Evolutionary conservation across 2,888 invertebrate genomes (phyloP), one percentile per base, ranked within the genome.

Genomic region (Xylota segnis): DNA sequence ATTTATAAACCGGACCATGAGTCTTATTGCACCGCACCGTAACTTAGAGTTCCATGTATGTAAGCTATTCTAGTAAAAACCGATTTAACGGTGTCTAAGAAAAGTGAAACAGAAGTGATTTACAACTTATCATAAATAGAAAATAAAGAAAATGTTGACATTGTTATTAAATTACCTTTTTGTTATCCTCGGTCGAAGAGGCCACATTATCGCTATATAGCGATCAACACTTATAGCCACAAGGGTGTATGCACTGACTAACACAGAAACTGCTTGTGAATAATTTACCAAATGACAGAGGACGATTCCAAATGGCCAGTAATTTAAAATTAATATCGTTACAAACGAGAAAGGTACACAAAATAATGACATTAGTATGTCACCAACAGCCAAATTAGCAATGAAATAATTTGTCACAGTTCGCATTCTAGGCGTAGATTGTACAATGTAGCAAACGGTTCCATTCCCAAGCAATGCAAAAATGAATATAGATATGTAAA

Each of bases 391-490:
- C 87, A 98, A 93, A 91, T 97, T 97, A 90, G 96, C 96, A 90
- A 98, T 97, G 91, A 98, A 98, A 92, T 95, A 97, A 92, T 98
- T 98, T 50, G 98, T 98, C 3, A 98, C 97, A 0, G 97, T 98
- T 89, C 96, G 94, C 97, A 98, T 98, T 45, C 96, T 94, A 0
- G 96, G 96, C 12, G 96, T 96, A 4, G 95, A 95, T 87, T 96
- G 94, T 0, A 98, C 97, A 27, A 98, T 96, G 91, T 96, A 97
- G 91, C 97, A 97, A 23, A 98, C 97, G 59, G 96, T 93, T 65
- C 95, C 95, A 90, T 96, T 96, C 14, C 96, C 97, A 5, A 95
- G 89, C 10, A 96, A 91, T 0, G 96, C 95, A 54, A 95, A 93
- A 12, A 96, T 90, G 89, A 96, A 96, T 78, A 97, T 95, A 40